Evolutionary conservation across 1,140 invertebrate genomes (phyloP), one percentile per base, ranked within the genome.

Genomic region (Cryptotermes secundus): DNA sequence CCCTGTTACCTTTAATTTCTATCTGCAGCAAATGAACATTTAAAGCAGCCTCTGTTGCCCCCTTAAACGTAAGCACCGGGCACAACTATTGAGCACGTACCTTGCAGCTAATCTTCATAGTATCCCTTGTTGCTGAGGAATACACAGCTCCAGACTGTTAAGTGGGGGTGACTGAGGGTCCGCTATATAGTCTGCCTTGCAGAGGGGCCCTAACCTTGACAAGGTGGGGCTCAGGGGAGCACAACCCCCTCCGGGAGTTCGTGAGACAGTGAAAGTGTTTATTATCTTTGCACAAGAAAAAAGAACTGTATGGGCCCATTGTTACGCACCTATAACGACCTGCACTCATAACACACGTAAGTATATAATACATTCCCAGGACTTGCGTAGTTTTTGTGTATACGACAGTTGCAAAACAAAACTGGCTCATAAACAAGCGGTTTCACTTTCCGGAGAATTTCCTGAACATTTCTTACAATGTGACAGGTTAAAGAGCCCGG

Each of bases 221-320:
- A 31, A 31, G 59, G 26, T 6, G 59, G 59, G 59, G 59, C 2
- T 4, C 4, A 1, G 59, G 59, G 59, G 59, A 4, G n/a, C 26
- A 72, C 26, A 31, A 1, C 59, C 14, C 59, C 59, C 7, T 31
- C 59, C 7, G 59, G 26, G 26, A 9, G 10, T 4, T 72, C 59
- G 59, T 72, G 59, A 72, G 59, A 72, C 59, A 72, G 59, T 72
- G 59, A 72, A 72, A 72, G 59, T 72, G 26, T 72, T 72, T 72
- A 72, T 72, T n/a, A 72, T 72, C 26, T 31, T 72, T 72, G 59
- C 31, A 72, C n/a, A n/a, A n/a, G 31, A 72, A 72, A 72, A 72
- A 14, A 31, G 59, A 31, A 72, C 59, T 72, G 59, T 72, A 72
- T 72, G 59, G 59, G 31, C 59, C 31, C 59, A 72, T 31, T 72